Percentiles rank a stretch among this genome's conserved stretches.
Evolutionary conservation across 2,113 vertebrate species (phyloP).

Genomic region (Anthoscopus minutus): DNA sequence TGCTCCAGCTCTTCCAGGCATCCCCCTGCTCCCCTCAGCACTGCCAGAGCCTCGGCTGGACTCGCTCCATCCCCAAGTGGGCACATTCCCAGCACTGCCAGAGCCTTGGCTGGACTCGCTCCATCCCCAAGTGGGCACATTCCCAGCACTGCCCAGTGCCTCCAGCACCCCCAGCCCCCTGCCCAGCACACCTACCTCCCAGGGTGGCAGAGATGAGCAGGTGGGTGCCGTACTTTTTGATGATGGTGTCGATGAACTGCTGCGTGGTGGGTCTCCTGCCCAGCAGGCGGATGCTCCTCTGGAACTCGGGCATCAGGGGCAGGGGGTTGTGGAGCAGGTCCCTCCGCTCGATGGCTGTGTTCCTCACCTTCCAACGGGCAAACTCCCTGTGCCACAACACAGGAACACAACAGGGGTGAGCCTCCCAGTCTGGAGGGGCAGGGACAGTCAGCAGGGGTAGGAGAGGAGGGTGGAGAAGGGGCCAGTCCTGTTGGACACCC

Average conservation of each 20-base stretch:
- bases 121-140: not conserved
- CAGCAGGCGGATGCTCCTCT: conserved; percentile 92
- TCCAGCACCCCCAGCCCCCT: not conserved
- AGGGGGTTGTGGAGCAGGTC: conserved; percentile 92
- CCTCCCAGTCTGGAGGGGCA: not conserved
- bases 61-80: not conserved
- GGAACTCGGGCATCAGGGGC: conserved; percentile 98
- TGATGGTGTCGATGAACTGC: conserved; percentile 99
- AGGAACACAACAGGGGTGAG: conserved; percentile 25
- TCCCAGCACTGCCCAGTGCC: not conserved
- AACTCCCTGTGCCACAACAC: conserved; percentile 83
- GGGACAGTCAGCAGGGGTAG: rapidly evolving
- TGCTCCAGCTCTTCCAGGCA: too few species aligned
- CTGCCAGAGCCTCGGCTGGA: too few species aligned
- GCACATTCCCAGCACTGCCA: too few species aligned
- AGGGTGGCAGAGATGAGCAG: conserved; percentile 97
- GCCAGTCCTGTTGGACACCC: not conserved
- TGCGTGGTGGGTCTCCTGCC: conserved; percentile 95
- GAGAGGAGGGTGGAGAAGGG: not conserved
- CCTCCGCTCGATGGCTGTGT: conserved; percentile 93
- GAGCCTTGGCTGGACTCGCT: not conserved
- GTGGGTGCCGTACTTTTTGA: conserved; percentile 99
- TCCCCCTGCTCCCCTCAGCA: not conserved
- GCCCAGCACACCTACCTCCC: conserved; percentile 81
- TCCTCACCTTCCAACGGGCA: conserved; percentile 99